phyloP scores from a whole-genome alignment of 2,888 invertebrate genomes.

The Epistrophella euchroma region DNA sequence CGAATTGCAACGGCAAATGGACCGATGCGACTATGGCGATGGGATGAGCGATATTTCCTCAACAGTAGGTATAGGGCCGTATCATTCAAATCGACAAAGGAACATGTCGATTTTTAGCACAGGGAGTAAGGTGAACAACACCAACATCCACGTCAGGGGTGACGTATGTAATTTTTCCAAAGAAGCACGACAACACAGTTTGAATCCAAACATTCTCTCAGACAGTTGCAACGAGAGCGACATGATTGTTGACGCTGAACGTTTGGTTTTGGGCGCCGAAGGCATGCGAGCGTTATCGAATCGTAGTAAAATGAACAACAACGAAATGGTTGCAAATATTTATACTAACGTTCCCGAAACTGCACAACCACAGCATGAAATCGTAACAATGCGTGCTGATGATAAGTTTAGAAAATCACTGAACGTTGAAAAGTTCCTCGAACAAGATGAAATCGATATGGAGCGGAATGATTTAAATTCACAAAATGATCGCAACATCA shows the following conservation, averaged over 20 bases:
- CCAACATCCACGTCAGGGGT: slow-evolving; percentile 87
- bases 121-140: slow-evolving; percentile 92
- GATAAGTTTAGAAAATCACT: slow-evolving; percentile 80
- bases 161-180: slow-evolving; percentile 76
- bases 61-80: slow-evolving; percentile 83
- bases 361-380: slow-evolving; percentile 86
- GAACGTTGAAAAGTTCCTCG: slow-evolving; percentile 80
- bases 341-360: slow-evolving; percentile 88
- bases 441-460: slow-evolving; percentile 80
- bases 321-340: slow-evolving; percentile 85
- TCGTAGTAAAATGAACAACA: slow-evolving; percentile 82
- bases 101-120: slow-evolving; percentile 86
- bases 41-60: slow-evolving; percentile 86
- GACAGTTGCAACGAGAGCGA: slow-evolving; percentile 87
- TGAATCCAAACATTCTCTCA: slow-evolving; percentile 88
- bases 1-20: slow-evolving; percentile 85
- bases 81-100: slow-evolving; percentile 83
- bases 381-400: slow-evolving; percentile 80
- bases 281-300: slow-evolving; percentile 77
- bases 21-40: slow-evolving; percentile 84
- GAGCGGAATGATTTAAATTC: slow-evolving; percentile 80
- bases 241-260: slow-evolving; percentile 79
- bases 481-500: slow-evolving; percentile 79
- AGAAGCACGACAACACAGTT: slow-evolving; percentile 83
- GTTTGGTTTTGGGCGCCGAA: slow-evolving; percentile 83